These are phyloP conservation scores for Ovibos moschatus DNA, from an alignment of 2,113 vertebrate species.

Conservation along the genomic window DNA sequence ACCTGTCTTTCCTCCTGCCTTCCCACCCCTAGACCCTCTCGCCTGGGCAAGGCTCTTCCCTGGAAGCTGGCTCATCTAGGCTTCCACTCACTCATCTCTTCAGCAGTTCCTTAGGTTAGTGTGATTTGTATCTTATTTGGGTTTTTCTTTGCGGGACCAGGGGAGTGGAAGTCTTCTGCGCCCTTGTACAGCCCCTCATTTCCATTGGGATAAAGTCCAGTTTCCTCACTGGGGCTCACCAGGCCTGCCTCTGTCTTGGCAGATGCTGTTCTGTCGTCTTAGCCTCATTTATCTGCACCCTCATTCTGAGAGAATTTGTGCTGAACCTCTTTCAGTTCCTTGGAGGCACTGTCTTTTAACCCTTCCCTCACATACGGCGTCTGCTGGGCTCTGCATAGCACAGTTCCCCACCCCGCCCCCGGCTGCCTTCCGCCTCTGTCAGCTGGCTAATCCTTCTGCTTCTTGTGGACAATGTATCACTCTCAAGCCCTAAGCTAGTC, in stretches of 20 bases:
- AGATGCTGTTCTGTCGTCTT: background rate
- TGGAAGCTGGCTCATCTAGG: background rate
- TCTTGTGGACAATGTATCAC: fast-evolving
- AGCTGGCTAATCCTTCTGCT: background rate
- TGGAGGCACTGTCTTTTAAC: background rate
- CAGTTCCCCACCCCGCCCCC: background rate
- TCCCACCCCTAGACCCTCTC: background rate
- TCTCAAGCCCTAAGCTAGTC: background rate
- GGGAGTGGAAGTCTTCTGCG: background rate
- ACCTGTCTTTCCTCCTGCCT: background rate
- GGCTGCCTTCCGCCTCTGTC: background rate
- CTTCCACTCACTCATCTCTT: background rate
- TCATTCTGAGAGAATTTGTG: background rate
- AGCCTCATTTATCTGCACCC: background rate
- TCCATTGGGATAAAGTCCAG: background rate
- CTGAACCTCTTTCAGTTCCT: background rate
- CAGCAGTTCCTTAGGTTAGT: background rate
- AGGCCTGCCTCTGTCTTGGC: background rate
- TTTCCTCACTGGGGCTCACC: background rate
- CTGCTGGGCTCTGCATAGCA: background rate
- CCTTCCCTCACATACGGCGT: background rate
- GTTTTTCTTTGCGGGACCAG: background rate
- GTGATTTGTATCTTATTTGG: background rate
- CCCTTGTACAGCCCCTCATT: background rate
- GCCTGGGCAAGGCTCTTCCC: background rate